These are phyloP conservation scores for Thunnus maccoyii DNA, from an alignment of 2,113 vertebrate species.

Conservation along the genomic window DNA sequence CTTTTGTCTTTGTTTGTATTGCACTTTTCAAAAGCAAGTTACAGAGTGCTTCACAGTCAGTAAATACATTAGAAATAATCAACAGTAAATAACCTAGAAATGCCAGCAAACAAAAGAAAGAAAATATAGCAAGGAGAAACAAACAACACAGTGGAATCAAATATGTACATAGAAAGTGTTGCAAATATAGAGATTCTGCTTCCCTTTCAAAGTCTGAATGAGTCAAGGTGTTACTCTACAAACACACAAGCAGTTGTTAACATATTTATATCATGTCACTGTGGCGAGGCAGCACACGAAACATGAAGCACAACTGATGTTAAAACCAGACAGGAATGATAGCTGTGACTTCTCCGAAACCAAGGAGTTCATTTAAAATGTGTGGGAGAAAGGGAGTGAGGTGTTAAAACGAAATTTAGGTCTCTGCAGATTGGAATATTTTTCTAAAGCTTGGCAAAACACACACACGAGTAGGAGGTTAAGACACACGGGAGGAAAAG, in stretches of 20 bases:
- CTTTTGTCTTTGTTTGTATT: constrained; percentile 56
- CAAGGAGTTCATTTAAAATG: constrained; percentile 54
- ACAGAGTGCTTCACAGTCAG: constrained; percentile 57
- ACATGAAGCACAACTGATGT: not conserved
- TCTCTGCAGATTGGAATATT: constrained; percentile 50
- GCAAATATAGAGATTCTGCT: not conserved
- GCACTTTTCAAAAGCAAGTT: constrained; percentile 69
- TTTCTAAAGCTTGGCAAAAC: constrained; percentile 45
- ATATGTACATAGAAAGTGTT: not conserved
- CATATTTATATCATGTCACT: constrained; percentile 31
- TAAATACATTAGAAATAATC: constrained; percentile 67
- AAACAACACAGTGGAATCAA: constrained; percentile 5
- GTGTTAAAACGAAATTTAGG: constrained; percentile 68
- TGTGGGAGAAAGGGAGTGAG: constrained; percentile 59
- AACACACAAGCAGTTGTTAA: constrained; percentile 3
- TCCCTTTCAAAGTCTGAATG: constrained; percentile 12
- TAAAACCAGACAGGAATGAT: constrained; percentile 26
- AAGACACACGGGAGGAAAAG: constrained; percentile 42
- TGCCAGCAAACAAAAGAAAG: constrained; percentile 47
- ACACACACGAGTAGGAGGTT: constrained; percentile 48
- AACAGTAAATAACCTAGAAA: constrained; percentile 57
- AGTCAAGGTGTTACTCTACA: constrained; percentile 12
- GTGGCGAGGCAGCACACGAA: constrained; percentile 20
- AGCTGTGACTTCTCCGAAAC: constrained; percentile 37
- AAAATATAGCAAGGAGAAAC: not conserved